Evolutionary conservation across 2,888 invertebrate species (phyloP).

Genomic region (Entomobrya multifasciata): DNA sequence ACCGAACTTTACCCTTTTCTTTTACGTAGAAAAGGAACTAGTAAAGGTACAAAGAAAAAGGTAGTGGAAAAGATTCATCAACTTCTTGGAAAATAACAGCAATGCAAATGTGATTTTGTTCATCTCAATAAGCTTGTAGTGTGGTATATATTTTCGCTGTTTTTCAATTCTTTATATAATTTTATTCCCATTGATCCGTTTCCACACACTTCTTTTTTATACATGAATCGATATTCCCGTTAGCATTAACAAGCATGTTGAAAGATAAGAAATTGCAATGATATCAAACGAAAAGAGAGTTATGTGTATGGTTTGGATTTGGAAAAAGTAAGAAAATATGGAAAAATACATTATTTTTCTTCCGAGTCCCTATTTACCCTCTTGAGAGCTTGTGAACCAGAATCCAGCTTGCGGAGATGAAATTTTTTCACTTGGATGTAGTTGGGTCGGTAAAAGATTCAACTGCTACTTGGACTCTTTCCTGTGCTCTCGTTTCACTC

Average conservation of each 20-base stretch:
- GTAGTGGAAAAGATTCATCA: conserved; percentile 22
- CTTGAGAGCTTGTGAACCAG: conserved; percentile 33
- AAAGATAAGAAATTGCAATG: conserved; percentile 35
- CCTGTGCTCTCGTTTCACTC: background rate
- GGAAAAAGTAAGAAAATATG: background rate
- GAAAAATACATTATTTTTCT: conserved; percentile 33
- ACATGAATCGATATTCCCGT: conserved; percentile 42
- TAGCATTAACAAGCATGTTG: conserved; percentile 14
- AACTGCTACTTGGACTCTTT: background rate
- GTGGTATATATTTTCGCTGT: background rate
- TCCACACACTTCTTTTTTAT: conserved; percentile 14
- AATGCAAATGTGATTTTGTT: conserved; percentile 29
- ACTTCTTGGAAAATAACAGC: background rate
- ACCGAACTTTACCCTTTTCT: conserved; percentile 59
- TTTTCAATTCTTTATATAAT: conserved; percentile 17
- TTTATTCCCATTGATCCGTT: conserved; percentile 42
- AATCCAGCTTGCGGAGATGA: conserved; percentile 26
- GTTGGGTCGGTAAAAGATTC: background rate
- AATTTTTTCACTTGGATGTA: background rate
- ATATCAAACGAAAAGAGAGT: conserved; percentile 14
- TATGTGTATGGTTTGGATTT: conserved; percentile 27
- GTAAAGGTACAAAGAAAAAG: background rate
- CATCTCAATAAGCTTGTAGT: background rate
- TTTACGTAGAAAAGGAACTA: background rate
- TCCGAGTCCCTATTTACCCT: conserved; percentile 20